Evolutionary conservation across 1,140 invertebrate species (phyloP).

Genomic region (Mesaphorura yosii): DNA sequence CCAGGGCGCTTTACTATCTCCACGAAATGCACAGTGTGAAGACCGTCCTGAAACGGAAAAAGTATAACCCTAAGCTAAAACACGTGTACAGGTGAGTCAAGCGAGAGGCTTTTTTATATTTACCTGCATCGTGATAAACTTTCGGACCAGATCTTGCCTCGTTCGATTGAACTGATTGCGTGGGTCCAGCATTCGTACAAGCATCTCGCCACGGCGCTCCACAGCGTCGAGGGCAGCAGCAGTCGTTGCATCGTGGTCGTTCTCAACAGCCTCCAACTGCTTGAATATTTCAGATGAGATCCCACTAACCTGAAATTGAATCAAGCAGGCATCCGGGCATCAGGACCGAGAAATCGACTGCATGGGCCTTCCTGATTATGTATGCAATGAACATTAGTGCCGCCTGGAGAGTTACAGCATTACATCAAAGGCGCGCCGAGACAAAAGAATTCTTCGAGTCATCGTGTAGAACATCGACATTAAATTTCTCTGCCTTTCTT

Average conservation of each 20-base stretch:
- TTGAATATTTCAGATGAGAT: conserved; percentile 91
- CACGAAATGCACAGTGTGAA: conserved; percentile 80
- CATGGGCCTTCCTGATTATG: too few species aligned
- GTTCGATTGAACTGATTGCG: conserved; percentile 34
- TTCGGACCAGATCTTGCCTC: conserved; percentile 35
- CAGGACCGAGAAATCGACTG: too few species aligned
- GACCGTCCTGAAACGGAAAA: conserved; percentile 52
- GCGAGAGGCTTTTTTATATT: not conserved
- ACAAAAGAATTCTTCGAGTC: too few species aligned
- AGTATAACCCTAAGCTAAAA: conserved; percentile 4
- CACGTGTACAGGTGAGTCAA: not conserved
- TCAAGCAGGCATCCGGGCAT: too few species aligned
- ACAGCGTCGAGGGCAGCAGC: conserved; percentile 80
- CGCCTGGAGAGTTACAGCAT: too few species aligned
- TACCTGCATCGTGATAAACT: conserved; percentile 35
- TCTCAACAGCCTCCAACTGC: conserved; percentile 88
- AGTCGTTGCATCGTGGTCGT: conserved; percentile 82
- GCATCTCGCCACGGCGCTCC: conserved; percentile 84
- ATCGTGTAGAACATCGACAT: too few species aligned
- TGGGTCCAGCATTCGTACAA: conserved; percentile 76
- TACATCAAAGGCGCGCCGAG: too few species aligned
- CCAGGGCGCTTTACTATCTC: conserved; percentile 98
- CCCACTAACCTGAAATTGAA: conserved; percentile 62
- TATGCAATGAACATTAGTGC: too few species aligned
- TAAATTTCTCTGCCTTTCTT: too few species aligned